These are phyloP conservation scores for Drosophila erecta DNA, from an alignment of 1,140 invertebrate genomes.

Conservation along the genomic window DNA sequence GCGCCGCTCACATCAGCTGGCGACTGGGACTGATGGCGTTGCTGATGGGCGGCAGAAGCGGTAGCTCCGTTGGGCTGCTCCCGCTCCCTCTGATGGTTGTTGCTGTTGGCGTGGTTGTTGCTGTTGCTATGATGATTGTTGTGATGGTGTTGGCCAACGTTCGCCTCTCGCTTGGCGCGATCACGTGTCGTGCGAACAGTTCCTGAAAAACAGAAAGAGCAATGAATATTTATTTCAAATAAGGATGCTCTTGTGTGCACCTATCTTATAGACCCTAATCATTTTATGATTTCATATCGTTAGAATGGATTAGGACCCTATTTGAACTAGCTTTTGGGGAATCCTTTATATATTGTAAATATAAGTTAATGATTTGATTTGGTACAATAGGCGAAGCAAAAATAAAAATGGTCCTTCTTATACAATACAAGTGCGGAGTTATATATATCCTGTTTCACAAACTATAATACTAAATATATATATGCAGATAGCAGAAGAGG, in stretches of 20 bases:
- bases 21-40: conserved; percentile 63
- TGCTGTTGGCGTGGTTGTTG: conserved; percentile 44
- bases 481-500: no score
- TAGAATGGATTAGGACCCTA: no score
- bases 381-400: no score
- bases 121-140: conserved; percentile 58
- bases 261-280: neutral
- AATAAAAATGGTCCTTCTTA: no score
- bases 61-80: conserved; percentile 48
- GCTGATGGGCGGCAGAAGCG: conserved; percentile 5
- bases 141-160: conserved; percentile 66
- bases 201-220: conserved; percentile 41
- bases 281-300: neutral
- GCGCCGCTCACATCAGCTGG: conserved; percentile 62
- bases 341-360: no score
- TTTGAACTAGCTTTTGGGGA: no score
- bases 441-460: no score
- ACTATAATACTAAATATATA: no score
- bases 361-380: no score
- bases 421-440: no score
- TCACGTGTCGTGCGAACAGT: conserved; percentile 80
- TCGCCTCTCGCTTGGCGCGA: conserved; percentile 83
- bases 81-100: conserved; percentile 35
- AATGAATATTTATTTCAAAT: no score
- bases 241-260: neutral